phyloP scores from a whole-genome alignment of 2,888 invertebrate genomes.

The Tribolium freemani region DNA sequence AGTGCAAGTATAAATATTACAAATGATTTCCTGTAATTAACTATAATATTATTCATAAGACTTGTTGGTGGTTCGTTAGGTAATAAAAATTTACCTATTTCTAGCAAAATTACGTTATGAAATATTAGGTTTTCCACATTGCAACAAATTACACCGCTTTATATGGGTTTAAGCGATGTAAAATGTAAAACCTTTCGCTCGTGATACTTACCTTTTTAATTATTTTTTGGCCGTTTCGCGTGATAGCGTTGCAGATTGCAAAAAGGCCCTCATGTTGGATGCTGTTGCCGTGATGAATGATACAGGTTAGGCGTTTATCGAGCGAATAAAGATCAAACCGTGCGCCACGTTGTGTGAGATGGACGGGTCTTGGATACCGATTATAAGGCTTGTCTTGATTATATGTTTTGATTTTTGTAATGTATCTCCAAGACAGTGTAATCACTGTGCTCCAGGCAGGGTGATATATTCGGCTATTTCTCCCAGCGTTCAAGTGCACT shows the following conservation, averaged over 20 bases:
- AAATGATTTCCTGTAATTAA: conserved; percentile 16
- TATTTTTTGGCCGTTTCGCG: conserved; percentile 5
- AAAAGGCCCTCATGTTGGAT: conserved; percentile 20
- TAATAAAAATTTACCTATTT: too few relatives aligned
- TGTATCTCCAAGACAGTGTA: conserved; percentile 66
- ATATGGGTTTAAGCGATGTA: neutral
- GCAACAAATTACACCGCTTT: neutral
- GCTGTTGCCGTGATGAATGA: conserved; percentile 40
- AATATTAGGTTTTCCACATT: neutral
- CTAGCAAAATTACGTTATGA: neutral
- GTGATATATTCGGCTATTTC: conserved; percentile 63
- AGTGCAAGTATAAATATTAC: conserved; percentile 1
- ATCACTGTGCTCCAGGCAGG: conserved; percentile 63
- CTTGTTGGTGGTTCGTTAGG: neutral
- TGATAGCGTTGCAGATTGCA: conserved; percentile 23
- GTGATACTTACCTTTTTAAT: conserved; percentile 1
- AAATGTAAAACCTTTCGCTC: neutral
- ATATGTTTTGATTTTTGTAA: conserved; percentile 67
- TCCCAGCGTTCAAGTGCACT: conserved; percentile 28
- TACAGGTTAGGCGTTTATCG: conserved; percentile 46
- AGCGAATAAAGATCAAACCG: conserved; percentile 47
- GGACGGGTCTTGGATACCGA: conserved; percentile 45
- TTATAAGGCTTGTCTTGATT: conserved; percentile 64
- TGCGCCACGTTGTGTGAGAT: conserved; percentile 40
- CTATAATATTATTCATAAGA: neutral